Conservation (phyloP, 2,113 vertebrate species). For the Alligator sinensis region DNA sequence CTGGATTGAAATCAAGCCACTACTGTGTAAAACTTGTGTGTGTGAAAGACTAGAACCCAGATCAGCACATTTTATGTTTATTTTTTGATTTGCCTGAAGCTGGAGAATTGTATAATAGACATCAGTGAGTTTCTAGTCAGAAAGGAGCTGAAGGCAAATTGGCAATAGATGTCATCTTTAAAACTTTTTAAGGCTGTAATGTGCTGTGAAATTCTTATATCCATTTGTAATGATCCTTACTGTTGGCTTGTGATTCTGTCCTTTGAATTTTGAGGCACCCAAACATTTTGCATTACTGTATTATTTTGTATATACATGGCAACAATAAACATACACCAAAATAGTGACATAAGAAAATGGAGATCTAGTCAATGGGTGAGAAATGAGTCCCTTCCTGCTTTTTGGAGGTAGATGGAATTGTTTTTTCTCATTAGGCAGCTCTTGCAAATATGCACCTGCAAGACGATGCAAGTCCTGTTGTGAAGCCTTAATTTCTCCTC, state of each 20-base stretch:
- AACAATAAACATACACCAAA: neutral
- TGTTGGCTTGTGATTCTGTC: neutral
- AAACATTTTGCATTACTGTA: neutral
- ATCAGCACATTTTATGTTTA: slow-evolving; percentile 19
- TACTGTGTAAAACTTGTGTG: neutral
- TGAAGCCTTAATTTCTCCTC: neutral
- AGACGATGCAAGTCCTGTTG: neutral
- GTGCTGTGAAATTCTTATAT: neutral
- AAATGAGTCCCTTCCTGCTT: neutral
- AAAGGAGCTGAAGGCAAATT: neutral
- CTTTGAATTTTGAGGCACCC: neutral
- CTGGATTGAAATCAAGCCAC: neutral
- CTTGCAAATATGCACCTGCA: neutral
- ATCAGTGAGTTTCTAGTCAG: neutral
- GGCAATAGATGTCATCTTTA: neutral
- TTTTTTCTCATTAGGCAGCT: neutral
- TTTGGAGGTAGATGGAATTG: neutral
- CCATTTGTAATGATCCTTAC: neutral
- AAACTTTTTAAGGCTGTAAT: neutral
- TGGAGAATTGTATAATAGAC: slow-evolving; percentile 26
- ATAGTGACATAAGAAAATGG: neutral
- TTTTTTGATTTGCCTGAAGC: slow-evolving; percentile 24
- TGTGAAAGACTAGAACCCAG: neutral
- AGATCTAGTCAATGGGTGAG: neutral
- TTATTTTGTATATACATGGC: neutral